These are phyloP conservation scores for Acipenser oxyrinchus DNA, from an alignment of 2,797 vertebrate species.

Conservation along the genomic window DNA sequence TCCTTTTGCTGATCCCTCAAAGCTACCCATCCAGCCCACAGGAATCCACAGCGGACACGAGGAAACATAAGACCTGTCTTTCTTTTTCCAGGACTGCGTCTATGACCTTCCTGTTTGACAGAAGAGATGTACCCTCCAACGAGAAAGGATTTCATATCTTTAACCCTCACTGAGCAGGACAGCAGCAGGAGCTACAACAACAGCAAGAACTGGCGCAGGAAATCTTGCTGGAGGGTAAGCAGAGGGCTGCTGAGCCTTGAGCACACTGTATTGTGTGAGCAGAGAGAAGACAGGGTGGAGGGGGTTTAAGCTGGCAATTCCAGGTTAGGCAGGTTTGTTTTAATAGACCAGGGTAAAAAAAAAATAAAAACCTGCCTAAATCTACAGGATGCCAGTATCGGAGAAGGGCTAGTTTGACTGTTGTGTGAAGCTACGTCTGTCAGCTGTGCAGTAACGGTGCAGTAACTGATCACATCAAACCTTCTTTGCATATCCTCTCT, in stretches of 20 bases:
- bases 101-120: conserved; percentile 28
- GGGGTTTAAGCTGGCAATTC: too few relatives aligned
- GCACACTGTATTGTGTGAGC: too few relatives aligned
- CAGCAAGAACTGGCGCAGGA: conserved; percentile 73
- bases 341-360: too few relatives aligned
- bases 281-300: too few relatives aligned
- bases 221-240: conserved; percentile 82
- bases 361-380: too few relatives aligned
- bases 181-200: conserved; percentile 55
- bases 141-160: conserved; percentile 73
- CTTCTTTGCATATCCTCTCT: neutral
- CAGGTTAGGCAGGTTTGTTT: too few relatives aligned
- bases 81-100: conserved; percentile 25
- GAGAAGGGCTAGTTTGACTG: neutral
- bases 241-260: too few relatives aligned
- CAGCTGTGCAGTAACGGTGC: neutral
- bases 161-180: conserved; percentile 60
- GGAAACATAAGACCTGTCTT: too few relatives aligned
- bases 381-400: neutral
- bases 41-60: too few relatives aligned
- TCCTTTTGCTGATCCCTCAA: too few relatives aligned
- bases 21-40: too few relatives aligned
- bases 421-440: neutral
- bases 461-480: too few relatives aligned
- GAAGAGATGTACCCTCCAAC: conserved; percentile 64